phyloP scores from a whole-genome alignment of 92 coral and sea anemone species.

The Actinernus sp. region DNA sequence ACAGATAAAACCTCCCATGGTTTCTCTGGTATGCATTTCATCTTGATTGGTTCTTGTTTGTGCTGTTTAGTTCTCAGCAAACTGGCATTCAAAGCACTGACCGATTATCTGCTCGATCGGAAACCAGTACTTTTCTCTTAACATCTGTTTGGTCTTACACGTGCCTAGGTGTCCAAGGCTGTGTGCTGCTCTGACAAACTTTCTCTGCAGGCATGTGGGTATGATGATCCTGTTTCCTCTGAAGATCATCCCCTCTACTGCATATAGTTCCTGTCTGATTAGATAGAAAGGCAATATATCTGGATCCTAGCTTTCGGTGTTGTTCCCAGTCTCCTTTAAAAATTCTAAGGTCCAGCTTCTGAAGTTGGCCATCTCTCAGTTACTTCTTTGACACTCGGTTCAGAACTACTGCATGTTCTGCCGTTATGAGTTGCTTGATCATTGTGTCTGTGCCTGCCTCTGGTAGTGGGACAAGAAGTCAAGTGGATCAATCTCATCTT shows the following conservation, averaged over 20 bases:
- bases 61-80: constrained; percentile 12
- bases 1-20: constrained; percentile 31
- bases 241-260: constrained; percentile 19
- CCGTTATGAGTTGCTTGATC: constrained; percentile 25
- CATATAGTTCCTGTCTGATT: constrained; percentile 27
- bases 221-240: constrained; percentile 26
- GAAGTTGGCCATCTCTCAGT: no score
- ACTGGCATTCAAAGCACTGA: no score
- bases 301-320: constrained; percentile 42
- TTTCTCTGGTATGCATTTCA: constrained; percentile 32
- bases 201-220: constrained; percentile 43
- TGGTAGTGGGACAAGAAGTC: constrained; percentile 62
- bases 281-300: constrained; percentile 33
- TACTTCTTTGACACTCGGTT: constrained; percentile 21
- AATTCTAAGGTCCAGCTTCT: constrained; percentile 24
- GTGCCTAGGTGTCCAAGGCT: no score
- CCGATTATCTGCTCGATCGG: constrained; percentile 26
- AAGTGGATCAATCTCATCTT: constrained; percentile 58
- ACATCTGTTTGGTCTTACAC: constrained; percentile 30
- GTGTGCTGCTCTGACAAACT: constrained; percentile 27
- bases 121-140: constrained; percentile 42
- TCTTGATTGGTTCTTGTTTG: constrained; percentile 34
- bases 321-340: constrained; percentile 41
- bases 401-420: constrained; percentile 20
- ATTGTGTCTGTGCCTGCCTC: constrained; percentile 32